These are phyloP conservation scores for Trichopria drosophilae DNA, from an alignment of 2,888 invertebrate genomes.

Conservation along the genomic window DNA sequence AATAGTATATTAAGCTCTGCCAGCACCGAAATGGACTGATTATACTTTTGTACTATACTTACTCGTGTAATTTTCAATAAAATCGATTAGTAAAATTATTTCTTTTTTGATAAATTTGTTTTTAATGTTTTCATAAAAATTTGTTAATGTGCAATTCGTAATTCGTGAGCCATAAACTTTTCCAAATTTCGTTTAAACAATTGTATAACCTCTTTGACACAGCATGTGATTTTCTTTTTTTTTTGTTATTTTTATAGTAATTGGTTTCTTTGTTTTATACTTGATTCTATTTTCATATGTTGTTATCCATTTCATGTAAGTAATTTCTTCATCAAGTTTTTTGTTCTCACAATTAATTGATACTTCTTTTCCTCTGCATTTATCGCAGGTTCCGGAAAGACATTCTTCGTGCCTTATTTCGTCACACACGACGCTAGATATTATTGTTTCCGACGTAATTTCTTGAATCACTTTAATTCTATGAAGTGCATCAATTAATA, in stretches of 20 bases:
- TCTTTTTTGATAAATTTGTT: not conserved
- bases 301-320: conserved; percentile 26
- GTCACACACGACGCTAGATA: not conserved
- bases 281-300: conserved; percentile 18
- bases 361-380: conserved; percentile 19
- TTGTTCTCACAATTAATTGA: conserved; percentile 8
- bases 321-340: conserved; percentile 13
- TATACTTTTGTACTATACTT: conserved; percentile 30
- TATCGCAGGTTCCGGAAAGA: conserved; percentile 20
- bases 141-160: conserved; percentile 22
- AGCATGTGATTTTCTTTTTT: conserved; percentile 24
- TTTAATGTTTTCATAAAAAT: conserved; percentile 10
- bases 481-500: conserved; percentile 1
- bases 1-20: conserved; percentile 19
- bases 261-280: conserved; percentile 26
- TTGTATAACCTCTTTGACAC: conserved; percentile 13
- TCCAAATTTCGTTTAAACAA: conserved; percentile 9
- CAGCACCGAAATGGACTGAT: conserved; percentile 31
- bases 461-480: conserved; percentile 1
- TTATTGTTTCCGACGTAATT: conserved; percentile 6
- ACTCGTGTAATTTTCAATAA: conserved; percentile 29
- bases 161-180: conserved; percentile 21
- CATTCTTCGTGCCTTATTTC: conserved; percentile 9
- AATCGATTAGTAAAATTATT: conserved; percentile 30
- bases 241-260: conserved; percentile 16